phyloP scores from a whole-genome alignment of 2,888 invertebrate species.

The Orchesellides sinensis region DNA sequence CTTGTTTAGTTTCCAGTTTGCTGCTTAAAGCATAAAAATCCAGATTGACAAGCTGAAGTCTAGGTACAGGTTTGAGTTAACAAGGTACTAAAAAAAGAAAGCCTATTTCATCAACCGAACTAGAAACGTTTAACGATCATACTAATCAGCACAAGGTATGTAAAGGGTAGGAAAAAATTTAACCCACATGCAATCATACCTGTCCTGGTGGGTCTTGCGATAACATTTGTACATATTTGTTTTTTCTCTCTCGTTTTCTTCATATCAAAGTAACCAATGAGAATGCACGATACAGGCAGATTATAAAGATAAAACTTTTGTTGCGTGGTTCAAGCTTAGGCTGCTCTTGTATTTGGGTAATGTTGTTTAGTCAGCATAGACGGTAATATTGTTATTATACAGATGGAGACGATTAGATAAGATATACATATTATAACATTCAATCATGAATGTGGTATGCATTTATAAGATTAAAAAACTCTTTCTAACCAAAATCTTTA shows the following conservation, averaged over 20 bases:
- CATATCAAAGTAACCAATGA: constrained; percentile 34
- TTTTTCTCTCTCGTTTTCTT: constrained; percentile 43
- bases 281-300: constrained; percentile 36
- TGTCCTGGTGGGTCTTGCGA: constrained; percentile 55
- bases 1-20: constrained; percentile 8
- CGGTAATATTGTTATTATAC: constrained; percentile 16
- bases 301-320: constrained; percentile 44
- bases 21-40: constrained; percentile 40
- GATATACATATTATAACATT: too few relatives aligned
- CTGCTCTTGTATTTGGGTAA: too few relatives aligned
- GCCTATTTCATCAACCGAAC: constrained; percentile 49
- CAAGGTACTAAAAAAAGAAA: constrained; percentile 45
- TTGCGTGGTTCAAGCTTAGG: constrained; percentile 40
- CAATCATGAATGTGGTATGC: too few relatives aligned
- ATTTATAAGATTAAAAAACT: too few relatives aligned
- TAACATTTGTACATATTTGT: constrained; percentile 57
- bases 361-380: too few relatives aligned
- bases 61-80: constrained; percentile 37
- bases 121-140: constrained; percentile 55
- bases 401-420: constrained; percentile 51
- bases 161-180: constrained; percentile 9
- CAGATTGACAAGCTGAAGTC: constrained; percentile 50
- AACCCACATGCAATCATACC: constrained; percentile 51
- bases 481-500: too few relatives aligned
- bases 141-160: constrained; percentile 52